Evolutionary conservation across 1,140 invertebrate genomes (phyloP), one percentile per base, ranked within the genome.

Genomic region (Drosophila tsacasi): DNA sequence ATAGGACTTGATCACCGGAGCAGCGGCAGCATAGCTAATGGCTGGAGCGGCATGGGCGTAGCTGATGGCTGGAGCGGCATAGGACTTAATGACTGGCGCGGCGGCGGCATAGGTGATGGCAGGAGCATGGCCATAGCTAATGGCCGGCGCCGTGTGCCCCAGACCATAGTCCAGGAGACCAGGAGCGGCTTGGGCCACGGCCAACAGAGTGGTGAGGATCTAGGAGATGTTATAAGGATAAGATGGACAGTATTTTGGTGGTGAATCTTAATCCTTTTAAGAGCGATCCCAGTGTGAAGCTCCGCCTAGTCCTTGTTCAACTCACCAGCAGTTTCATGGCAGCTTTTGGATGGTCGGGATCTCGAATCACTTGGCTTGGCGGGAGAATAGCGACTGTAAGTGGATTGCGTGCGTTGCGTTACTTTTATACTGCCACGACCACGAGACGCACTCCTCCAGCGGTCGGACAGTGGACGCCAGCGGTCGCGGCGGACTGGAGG

Each of bases 261-360:
- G 8, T 30, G 3, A 5, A 32, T 46, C 15, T 7, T 5, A n/a
- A 13, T 50, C 27, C 59, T 50, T 61, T 52, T 2, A 8, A 19
- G 5, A 19, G 49, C 10, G 6, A 12, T 50, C 17, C 9, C 5
- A 7, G 9, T 17, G 42, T 21, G 19, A 5, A 13, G 19, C 19
- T 44, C n/a, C 21, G 7, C 6, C 21, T 10, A 39, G 37, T 57
- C 54, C 54, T 57, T 6, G 35, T 5, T n/a, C 9, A 6, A 82
- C 86, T 83, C 71, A 91, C 86, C 86, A 91, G 61, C 40, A 91
- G 63, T 83, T 91, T 91, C 86, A 91, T 91, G 71, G 25, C 60
- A 35, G 58, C 54, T 57, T 39, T 39, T 23, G 35, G 54, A 39
- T 39, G 27, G 49, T 61, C 62, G 74, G 79, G 67, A 67, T 35